Conservation (phyloP, 2,113 vertebrate genomes). For the Micronycteris hirsuta region DNA sequence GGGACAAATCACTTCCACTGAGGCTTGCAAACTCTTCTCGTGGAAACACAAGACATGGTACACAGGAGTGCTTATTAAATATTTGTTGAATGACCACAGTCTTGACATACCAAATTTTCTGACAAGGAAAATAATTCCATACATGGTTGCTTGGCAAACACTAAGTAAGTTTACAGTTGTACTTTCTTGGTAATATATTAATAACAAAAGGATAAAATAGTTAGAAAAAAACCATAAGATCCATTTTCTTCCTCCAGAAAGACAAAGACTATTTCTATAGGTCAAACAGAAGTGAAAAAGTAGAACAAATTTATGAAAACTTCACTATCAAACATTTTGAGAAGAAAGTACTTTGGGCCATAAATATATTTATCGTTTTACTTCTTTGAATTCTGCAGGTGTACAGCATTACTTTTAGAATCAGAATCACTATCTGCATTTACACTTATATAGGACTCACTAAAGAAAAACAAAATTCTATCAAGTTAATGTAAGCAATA, state of each 20-base stretch:
- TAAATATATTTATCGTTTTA: not conserved
- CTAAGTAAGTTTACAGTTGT: not conserved
- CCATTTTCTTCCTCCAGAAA: not conserved
- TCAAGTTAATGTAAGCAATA: not conserved
- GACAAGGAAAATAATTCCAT: not conserved
- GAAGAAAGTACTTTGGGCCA: not conserved
- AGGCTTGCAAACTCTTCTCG: not conserved
- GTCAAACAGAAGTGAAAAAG: not conserved
- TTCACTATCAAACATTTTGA: not conserved
- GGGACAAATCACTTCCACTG: not conserved
- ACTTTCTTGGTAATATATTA: not conserved
- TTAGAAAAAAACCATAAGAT: not conserved
- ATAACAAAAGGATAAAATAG: not conserved
- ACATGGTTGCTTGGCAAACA: not conserved
- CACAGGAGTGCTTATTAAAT: not conserved
- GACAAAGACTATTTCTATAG: not conserved
- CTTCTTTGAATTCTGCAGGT: not conserved
- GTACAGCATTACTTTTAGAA: not conserved
- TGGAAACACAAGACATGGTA: not conserved
- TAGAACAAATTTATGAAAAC: not conserved
- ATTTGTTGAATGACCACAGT: not conserved
- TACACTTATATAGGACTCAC: not conserved
- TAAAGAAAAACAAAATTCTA: not conserved
- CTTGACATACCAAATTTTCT: not conserved
- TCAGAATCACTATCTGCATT: not conserved